phyloP scores from a whole-genome alignment of 2,888 invertebrate species.

The Eulithis prunata region DNA sequence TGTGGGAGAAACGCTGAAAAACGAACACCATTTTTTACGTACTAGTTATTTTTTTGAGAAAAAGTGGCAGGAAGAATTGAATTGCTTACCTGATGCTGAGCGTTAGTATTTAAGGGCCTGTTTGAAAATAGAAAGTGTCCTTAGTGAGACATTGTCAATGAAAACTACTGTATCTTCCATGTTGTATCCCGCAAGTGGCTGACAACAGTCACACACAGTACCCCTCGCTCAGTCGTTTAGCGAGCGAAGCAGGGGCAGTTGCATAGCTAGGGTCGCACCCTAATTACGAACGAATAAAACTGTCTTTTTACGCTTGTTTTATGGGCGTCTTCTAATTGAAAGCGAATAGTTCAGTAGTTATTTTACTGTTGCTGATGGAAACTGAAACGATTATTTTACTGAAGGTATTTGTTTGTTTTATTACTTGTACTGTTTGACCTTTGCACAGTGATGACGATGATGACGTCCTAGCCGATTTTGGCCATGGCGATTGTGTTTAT shows the following conservation, averaged over 20 bases:
- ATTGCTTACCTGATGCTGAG: too few species aligned
- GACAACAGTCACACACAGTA: conserved; percentile 29
- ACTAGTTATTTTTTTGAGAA: too few species aligned
- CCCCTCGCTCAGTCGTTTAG: conserved; percentile 36
- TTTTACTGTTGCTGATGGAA: conserved; percentile 15
- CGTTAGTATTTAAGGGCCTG: too few species aligned
- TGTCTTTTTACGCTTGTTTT: conserved; percentile 69
- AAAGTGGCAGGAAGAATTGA: too few species aligned
- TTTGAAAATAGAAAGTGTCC: neutral
- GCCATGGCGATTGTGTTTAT: too few species aligned
- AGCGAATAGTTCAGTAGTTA: conserved; percentile 50
- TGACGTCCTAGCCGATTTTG: too few species aligned
- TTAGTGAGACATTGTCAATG: neutral
- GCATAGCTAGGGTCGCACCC: conserved; percentile 57
- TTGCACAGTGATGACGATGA: too few species aligned
- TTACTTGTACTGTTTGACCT: too few species aligned
- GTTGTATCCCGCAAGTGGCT: conserved; percentile 15
- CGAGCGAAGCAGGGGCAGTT: conserved; percentile 25
- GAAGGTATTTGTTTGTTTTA: too few species aligned
- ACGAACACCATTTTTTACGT: too few species aligned
- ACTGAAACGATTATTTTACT: neutral
- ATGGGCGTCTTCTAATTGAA: conserved; percentile 65
- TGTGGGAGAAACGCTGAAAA: too few species aligned
- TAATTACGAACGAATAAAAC: conserved; percentile 75
- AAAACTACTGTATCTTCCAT: neutral